Evolutionary conservation across 2,888 invertebrate genomes (phyloP).

Genomic region (Drosophila dives): DNA sequence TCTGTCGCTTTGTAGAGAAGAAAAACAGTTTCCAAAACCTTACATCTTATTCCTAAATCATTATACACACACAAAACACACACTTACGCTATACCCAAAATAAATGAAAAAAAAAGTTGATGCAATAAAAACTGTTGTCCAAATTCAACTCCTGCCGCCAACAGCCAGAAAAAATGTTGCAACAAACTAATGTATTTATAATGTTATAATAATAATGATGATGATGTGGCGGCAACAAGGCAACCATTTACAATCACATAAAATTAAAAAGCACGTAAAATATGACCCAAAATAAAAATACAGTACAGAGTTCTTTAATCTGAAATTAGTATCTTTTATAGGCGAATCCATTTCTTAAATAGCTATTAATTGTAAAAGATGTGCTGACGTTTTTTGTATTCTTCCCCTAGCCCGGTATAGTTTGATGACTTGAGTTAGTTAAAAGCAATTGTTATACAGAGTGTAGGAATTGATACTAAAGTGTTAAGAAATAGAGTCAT

Average conservation of each 20-base stretch:
- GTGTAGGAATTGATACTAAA: no score
- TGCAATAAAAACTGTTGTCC: constrained; percentile 82
- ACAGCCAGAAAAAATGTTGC: constrained; percentile 83
- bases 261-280: no score
- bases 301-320: no score
- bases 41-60: constrained; percentile 6
- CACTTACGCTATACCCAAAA: no score
- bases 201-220: constrained; percentile 69
- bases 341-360: no score
- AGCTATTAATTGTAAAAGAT: no score
- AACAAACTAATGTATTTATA: constrained; percentile 60
- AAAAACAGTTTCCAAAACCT: constrained; percentile 31
- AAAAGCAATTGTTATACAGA: neutral
- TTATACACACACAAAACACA: constrained; percentile 20
- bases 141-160: constrained; percentile 84
- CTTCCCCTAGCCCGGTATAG: constrained; percentile 94
- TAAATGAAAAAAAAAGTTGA: constrained; percentile 58
- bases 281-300: no score
- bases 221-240: constrained; percentile 48
- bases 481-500: neutral
- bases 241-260: no score
- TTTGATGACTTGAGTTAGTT: no score
- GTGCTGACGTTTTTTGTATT: no score
- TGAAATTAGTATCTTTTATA: no score
- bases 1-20: constrained; percentile 33